Base-by-base conservation (phyloP, 2,113 vertebrate genomes). In the Plotosus lineatus region DNA sequence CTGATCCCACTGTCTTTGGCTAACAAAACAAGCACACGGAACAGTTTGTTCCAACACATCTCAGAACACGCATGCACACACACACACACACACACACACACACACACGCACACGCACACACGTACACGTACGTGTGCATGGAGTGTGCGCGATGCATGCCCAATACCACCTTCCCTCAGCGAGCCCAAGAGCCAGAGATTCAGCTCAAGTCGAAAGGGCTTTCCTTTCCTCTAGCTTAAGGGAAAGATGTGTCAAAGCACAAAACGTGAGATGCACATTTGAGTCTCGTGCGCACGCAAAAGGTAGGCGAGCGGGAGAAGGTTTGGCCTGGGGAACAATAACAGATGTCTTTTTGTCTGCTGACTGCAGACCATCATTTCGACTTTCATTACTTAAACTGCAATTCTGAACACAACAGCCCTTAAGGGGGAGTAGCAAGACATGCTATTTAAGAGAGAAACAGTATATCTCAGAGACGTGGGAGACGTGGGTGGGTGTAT, bases 261-360 rank as follows among this genome's bases (percentile, higher is more conserved):
- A 65, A 77, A 78, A 85, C 63, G 77, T 31, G 77, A 85, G 76
- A 82, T 66, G 80, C 76, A 79, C 58, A 66, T 69, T 63, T 42
- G 66, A 66, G 55, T 26, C 79, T 10, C 40, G 44, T 33, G 10
- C 19, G 21, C 63, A 77, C 74, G 21, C n/a, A n/a, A 14, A n/a
- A 31, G 42, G 56, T 48, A 31, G 23, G 44, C 53, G 31, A 15
- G 44, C 46, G 36, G 36, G 42, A 38, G 61, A 72, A 50, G 68
- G 66, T 81, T 77, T 81, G 79, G 79, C 83, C 83, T 74, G 56
- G 42, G 79, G 75, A 74, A 84, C 71, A 81, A 84, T 77, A 84
- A 84, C 78, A 84, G 78, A 80, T 84, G 83, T 77, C 78, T 72
- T 81, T n/a, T 74, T 78, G 83, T 78, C 79, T 60, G 53, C 65